Conservation (phyloP, 2,888 invertebrate species). For the Eumerus sabulonum region DNA sequence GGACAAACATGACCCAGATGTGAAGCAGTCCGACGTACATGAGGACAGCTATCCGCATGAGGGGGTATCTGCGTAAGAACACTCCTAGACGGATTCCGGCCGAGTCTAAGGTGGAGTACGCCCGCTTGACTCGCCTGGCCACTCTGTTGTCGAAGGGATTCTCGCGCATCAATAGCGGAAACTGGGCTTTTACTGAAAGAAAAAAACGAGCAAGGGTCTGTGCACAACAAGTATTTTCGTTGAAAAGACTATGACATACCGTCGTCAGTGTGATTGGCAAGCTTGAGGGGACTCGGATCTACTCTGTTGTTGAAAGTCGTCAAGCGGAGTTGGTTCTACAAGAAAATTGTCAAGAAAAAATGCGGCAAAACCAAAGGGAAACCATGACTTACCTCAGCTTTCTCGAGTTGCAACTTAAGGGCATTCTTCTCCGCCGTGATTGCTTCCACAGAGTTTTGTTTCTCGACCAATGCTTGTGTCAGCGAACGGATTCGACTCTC, state of each 20-base stretch:
- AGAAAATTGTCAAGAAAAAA: conserved; percentile 49
- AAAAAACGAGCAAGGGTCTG: neutral
- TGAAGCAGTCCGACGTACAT: conserved; percentile 92
- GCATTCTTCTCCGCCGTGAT: conserved; percentile 92
- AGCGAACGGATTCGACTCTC: conserved; percentile 81
- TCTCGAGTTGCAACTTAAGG: conserved; percentile 89
- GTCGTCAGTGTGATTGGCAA: conserved; percentile 85
- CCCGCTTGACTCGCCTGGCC: conserved; percentile 87
- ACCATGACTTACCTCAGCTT: conserved; percentile 84
- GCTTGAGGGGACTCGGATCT: conserved; percentile 75
- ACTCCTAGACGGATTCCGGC: conserved; percentile 89
- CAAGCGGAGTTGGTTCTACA: conserved; percentile 81
- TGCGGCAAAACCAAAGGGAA: no score
- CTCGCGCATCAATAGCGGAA: conserved; percentile 86
- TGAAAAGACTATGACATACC: conserved; percentile 77
- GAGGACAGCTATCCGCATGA: conserved; percentile 89
- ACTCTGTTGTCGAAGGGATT: conserved; percentile 88
- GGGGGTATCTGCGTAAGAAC: conserved; percentile 89
- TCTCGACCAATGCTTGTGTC: conserved; percentile 91
- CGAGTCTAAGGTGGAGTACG: conserved; percentile 87
- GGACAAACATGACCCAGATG: conserved; percentile 89
- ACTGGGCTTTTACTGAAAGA: conserved; percentile 82
- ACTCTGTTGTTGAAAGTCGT: conserved; percentile 80
- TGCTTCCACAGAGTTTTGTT: conserved; percentile 91
- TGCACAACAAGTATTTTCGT: neutral